phyloP scores from a whole-genome alignment of 1,140 invertebrate genomes.

The Neuroterus valhalla region DNA sequence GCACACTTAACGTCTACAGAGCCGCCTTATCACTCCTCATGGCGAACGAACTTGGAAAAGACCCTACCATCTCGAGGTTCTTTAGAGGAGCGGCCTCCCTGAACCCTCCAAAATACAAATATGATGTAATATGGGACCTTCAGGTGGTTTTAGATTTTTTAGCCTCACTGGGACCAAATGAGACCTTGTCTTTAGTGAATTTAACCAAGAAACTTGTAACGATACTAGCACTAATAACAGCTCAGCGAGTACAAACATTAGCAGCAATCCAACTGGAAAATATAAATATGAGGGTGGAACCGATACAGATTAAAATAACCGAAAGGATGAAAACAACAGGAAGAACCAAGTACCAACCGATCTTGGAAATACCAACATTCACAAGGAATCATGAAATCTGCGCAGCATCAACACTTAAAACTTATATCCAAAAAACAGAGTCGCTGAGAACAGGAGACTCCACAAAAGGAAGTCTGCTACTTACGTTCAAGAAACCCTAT shows the following conservation, averaged over 20 bases:
- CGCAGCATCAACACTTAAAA: not conserved
- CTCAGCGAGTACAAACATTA: not conserved
- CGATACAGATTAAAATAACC: not conserved
- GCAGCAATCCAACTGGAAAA: not conserved
- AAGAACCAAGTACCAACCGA: not conserved
- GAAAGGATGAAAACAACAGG: not conserved
- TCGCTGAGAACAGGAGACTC: not conserved
- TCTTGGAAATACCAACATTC: not conserved
- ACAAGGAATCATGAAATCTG: not conserved
- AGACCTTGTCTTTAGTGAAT: not conserved
- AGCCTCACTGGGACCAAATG: not conserved
- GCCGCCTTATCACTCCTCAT: conserved; percentile 33
- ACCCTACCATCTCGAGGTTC: conserved; percentile 29
- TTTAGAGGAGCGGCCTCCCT: conserved; percentile 28
- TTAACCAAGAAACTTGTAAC: not conserved
- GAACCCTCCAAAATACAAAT: conserved; percentile 27
- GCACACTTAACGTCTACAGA: conserved; percentile 38
- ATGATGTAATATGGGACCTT: too few relatives aligned
- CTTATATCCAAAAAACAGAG: not conserved
- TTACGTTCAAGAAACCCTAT: not conserved
- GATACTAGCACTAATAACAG: not conserved
- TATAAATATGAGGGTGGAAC: not conserved
- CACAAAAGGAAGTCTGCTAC: not conserved
- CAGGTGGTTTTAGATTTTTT: not conserved
- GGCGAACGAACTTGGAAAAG: too few relatives aligned